Percentiles rank a stretch among this genome's conserved stretches.
Conservation (phyloP, 1,140 invertebrate species). For the Cyrtorhinus lividipennis region DNA sequence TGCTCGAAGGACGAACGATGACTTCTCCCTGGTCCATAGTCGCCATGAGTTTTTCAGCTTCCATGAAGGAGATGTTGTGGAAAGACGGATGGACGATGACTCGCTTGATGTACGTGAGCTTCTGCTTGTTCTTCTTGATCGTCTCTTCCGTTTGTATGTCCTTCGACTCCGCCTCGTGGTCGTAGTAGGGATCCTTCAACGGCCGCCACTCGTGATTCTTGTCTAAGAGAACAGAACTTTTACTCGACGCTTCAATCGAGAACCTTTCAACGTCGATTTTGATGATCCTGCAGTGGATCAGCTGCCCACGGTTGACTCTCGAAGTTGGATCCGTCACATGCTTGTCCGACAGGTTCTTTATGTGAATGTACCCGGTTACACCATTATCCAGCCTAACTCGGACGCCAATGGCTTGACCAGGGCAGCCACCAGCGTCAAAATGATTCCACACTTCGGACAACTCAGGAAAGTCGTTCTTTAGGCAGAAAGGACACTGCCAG, state of each 20-base stretch:
- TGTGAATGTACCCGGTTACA: constrained; percentile 84
- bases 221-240: constrained; percentile 82
- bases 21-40: constrained; percentile 93
- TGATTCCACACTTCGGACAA: constrained; percentile 95
- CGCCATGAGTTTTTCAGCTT: constrained; percentile 80
- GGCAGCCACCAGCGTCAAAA: constrained; percentile 90
- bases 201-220: constrained; percentile 83
- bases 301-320: constrained; percentile 69
- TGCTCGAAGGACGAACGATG: constrained; percentile 89
- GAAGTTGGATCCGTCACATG: constrained; percentile 86
- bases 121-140: constrained; percentile 59
- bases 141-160: constrained; percentile 67
- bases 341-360: constrained; percentile 90
- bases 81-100: constrained; percentile 97
- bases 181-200: constrained; percentile 80
- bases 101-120: constrained; percentile 77
- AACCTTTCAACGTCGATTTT: constrained; percentile 95
- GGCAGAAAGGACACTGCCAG: constrained; percentile 96
- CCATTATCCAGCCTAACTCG: constrained; percentile 84
- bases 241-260: constrained; percentile 84
- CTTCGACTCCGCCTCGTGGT: constrained; percentile 68
- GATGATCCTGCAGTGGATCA: constrained; percentile 82
- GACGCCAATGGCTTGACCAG: constrained; percentile 87
- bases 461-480: constrained; percentile 89
- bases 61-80: constrained; percentile 87